A percentile compares a stretch with the other conserved stretches of the same genome.
Evolutionary conservation across 2,113 vertebrate species (phyloP).

Genomic region (Tinamus guttatus): DNA sequence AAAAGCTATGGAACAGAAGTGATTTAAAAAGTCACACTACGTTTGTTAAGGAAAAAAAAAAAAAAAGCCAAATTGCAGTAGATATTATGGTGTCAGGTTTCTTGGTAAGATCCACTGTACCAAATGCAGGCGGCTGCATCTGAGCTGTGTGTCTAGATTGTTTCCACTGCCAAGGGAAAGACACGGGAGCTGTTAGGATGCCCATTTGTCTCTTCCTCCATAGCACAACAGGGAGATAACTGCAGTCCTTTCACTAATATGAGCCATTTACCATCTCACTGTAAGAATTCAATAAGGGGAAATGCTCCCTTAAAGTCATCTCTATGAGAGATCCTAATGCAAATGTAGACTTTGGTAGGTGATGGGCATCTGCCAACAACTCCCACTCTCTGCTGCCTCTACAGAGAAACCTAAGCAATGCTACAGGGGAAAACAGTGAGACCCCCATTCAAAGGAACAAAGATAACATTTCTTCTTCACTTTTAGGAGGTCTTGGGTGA

Average conservation of each 20-base stretch:
- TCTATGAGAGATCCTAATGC: neutral
- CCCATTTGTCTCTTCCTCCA: neutral
- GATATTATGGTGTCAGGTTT: neutral
- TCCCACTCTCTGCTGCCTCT: neutral
- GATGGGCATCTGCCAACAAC: neutral
- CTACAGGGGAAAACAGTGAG: neutral
- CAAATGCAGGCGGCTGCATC: neutral
- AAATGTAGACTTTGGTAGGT: neutral
- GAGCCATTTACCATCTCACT: neutral
- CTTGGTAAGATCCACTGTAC: neutral
- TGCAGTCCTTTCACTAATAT: neutral
- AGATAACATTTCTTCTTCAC: neutral
- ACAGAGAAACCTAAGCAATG: fast-evolving
- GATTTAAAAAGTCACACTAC: neutral
- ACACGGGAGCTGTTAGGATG: neutral
- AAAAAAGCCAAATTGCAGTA: neutral
- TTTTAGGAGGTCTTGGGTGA: neutral
- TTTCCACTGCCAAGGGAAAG: neutral
- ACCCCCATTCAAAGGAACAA: neutral
- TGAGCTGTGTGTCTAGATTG: fast-evolving
- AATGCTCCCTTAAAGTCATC: neutral
- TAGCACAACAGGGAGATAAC: fast-evolving
- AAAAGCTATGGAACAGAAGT: neutral
- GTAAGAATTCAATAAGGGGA: neutral
- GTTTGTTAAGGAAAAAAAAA: neutral